Evolutionary conservation across 2,888 invertebrate genomes (phyloP), one percentile per base, ranked within the genome.

Genomic region (Epirrita christyi): DNA sequence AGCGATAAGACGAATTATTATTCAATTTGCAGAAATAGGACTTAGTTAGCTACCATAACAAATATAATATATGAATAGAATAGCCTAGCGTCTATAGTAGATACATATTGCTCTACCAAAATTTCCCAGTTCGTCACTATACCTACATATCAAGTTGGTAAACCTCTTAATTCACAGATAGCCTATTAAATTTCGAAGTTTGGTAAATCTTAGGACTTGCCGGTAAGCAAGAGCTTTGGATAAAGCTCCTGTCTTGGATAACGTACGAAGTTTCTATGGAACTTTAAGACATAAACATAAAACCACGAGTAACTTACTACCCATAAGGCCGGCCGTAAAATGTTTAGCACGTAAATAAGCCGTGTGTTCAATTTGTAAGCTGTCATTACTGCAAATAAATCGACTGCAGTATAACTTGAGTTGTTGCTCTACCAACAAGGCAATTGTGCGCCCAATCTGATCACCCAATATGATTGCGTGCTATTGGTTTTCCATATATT

Each of bases 281-380:
- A 59, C 58, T 58, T 55, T 29, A 48, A 61, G 58, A 34, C 52
- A 59, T 64, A 56, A 60, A 58, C 60, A 65, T 65, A 61, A 59
- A 61, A 61, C 55, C 53, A 47, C 49, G 40, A 58, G 50, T 32
- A 9, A 32, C 2, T 49, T 59, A 56, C 59, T 58, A 56, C 59
- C 47, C 43, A 43, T 57, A 61, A 59, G 62, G 59, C 55, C 50
- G 48, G 27, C 40, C 55, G 55, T 63, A 63, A 62, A 64, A 56
- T 53, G 48, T 51, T 62, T 55, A 43, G 52, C 37, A 36, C 50
- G 58, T 64, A 64, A 62, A 62, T 62, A 63, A 61, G 51, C 43
- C 49, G 54, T 41, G 45, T 55, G 29, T 50, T 50, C 60, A 62
- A 62, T 64, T 60, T 60, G 49, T 55, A 54, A 46, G 53, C 43